Evolutionary conservation across 2,888 invertebrate genomes (phyloP).

Genomic region (Platypus cylindrus): DNA sequence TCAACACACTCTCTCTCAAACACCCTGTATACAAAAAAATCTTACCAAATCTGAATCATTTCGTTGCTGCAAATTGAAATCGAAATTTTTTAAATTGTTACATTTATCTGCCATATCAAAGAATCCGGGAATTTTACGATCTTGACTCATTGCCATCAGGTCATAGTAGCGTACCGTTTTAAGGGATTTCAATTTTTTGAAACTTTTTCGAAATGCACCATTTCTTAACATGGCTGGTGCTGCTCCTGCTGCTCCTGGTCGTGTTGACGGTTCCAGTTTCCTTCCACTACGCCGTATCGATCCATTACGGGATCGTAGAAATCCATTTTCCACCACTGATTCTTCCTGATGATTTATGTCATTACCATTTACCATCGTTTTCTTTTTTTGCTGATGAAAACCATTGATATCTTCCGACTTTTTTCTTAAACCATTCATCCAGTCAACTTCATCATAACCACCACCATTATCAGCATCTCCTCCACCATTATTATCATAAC

Average conservation of each 20-base stretch:
- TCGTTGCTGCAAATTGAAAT: no score
- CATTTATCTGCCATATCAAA: slow-evolving; percentile 19
- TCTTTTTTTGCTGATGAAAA: slow-evolving; percentile 12
- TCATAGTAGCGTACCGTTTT: slow-evolving; percentile 22
- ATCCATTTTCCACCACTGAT: slow-evolving; percentile 3
- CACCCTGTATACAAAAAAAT: no score
- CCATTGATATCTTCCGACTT: slow-evolving; percentile 9
- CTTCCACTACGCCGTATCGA: slow-evolving; percentile 11
- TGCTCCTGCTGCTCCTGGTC: not conserved
- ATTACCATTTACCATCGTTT: slow-evolving; percentile 9
- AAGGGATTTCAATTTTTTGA: slow-evolving; percentile 27
- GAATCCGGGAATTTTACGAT: slow-evolving; percentile 21
- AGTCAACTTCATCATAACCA: slow-evolving; percentile 30
- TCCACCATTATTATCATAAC: slow-evolving; percentile 40
- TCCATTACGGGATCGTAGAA: slow-evolving; percentile 12
- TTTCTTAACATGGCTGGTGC: slow-evolving; percentile 29
- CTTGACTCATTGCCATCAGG: slow-evolving; percentile 20
- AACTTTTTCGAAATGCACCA: slow-evolving; percentile 44
- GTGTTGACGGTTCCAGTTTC: not conserved
- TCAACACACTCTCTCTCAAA: no score
- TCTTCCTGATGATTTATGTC: slow-evolving; percentile 9
- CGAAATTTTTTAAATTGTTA: slow-evolving; percentile 25
- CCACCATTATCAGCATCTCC: slow-evolving; percentile 36
- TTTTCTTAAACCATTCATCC: slow-evolving; percentile 25
- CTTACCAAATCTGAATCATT: no score